phyloP scores from a whole-genome alignment of 2,797 vertebrate genomes.

The Rhincodon typus region DNA sequence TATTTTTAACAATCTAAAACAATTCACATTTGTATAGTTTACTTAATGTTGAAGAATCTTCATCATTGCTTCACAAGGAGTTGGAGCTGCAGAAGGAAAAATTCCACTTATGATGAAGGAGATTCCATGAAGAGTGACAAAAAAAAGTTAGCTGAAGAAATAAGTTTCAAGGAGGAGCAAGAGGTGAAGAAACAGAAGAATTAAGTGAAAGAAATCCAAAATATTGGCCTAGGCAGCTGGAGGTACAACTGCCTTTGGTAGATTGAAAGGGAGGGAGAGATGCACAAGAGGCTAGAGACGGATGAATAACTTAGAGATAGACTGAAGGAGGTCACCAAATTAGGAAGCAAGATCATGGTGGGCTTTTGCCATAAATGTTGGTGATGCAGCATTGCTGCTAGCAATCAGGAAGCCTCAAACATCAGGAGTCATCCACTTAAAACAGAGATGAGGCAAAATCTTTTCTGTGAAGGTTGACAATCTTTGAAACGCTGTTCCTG shows the following conservation, averaged over 20 bases:
- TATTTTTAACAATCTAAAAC: neutral
- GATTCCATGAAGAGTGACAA: neutral
- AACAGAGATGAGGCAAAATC: no score
- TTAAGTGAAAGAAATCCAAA: neutral
- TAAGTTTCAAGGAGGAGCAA: neutral
- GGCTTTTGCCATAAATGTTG: neutral
- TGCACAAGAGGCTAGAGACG: neutral
- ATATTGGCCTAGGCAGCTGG: neutral
- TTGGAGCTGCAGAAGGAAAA: neutral
- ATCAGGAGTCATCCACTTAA: no score
- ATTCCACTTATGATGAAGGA: neutral
- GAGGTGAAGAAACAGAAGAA: neutral
- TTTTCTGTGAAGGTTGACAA: no score
- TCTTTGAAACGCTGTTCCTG: no score
- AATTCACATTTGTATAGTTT: neutral
- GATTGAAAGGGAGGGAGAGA: neutral
- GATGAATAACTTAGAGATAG: neutral
- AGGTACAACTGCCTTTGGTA: neutral
- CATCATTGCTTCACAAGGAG: neutral
- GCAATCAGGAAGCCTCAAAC: neutral
- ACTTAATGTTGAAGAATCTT: neutral
- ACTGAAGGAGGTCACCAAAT: neutral
- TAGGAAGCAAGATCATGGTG: neutral
- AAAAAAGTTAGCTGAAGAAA: neutral
- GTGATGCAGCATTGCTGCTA: neutral